Evolutionary conservation across 2,888 invertebrate species (phyloP), one percentile per base, ranked within the genome.

Genomic region (Erynnis tages): DNA sequence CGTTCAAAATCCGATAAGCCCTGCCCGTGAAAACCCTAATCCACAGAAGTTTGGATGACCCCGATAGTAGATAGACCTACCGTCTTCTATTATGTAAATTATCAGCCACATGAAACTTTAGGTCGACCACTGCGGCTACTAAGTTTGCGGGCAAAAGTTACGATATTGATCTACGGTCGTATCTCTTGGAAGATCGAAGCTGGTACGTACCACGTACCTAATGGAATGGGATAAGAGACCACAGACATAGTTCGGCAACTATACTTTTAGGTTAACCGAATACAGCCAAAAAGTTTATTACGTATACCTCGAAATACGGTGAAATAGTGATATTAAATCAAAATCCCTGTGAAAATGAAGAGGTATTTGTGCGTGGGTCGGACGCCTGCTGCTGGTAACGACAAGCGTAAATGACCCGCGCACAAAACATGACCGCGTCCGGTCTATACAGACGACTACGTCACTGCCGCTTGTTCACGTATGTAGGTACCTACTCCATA

Each of bases 11-110:
- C 83, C 82, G 86, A 87, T 88, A 88, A 89, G 80, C 80, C 74
- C 73, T 73, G 73, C 79, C 78, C 73, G 77, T 82, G 85, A 85
- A 87, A 79, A 79, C 84, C 82, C 76, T 86, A 86, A 85, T 85
- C 84, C 79, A 81, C 77, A 81, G 82, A 87, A 88, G 80, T 86
- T 85, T 77, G 77, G 82, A 83, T 82, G 84, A 85, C 83, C 86
- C 82, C 79, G 83, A 85, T 85, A 81, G 82, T 78, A 77, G 79
- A 82, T 84, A 82, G 84, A 83, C 82, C 83, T 82, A 81, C 75
- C 74, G 80, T 84, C 82, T 85, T 84, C 84, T 85, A 87, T 88
- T 88, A 88, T 87, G 88, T 83, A 88, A 88, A 89, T 87, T 86
- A 85, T 86, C 81, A 81, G 74, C 76, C 78, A 79, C 79, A 83